Conservation (phyloP, 2,888 invertebrate genomes). For the Hypomecis punctinalis region DNA sequence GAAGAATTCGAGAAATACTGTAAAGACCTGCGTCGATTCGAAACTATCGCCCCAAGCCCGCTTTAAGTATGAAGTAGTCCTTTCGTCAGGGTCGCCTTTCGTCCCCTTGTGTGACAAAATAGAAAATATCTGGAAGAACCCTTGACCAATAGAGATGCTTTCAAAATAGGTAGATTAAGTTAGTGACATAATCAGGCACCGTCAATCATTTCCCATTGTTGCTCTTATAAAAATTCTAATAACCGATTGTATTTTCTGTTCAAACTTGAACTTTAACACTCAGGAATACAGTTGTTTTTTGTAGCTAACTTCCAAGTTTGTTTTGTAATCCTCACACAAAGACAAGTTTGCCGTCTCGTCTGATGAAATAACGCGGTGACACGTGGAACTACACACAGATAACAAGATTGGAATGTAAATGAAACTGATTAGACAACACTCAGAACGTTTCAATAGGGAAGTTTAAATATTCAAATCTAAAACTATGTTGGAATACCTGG, state of each 20-base stretch:
- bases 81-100: too few species aligned
- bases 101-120: too few species aligned
- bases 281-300: background rate
- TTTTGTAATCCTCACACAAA: slow-evolving; percentile 7
- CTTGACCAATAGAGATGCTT: too few species aligned
- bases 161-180: too few species aligned
- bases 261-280: background rate
- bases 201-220: too few species aligned
- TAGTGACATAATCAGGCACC: too few species aligned
- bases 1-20: too few species aligned
- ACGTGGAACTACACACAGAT: slow-evolving; percentile 34
- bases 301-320: background rate
- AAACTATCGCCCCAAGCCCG: too few species aligned
- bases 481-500: slow-evolving; percentile 31
- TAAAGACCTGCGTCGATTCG: too few species aligned
- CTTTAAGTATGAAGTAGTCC: too few species aligned
- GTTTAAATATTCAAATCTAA: slow-evolving; percentile 35
- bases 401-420: slow-evolving; percentile 53
- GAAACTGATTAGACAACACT: slow-evolving; percentile 41
- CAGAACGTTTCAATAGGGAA: slow-evolving; percentile 34
- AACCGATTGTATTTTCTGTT: background rate
- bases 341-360: slow-evolving; percentile 12
- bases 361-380: slow-evolving; percentile 27
- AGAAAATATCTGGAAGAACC: too few species aligned
- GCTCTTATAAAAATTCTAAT: too few species aligned